These are phyloP conservation scores for Argyra leucocephala DNA, from an alignment of 2,888 invertebrate genomes.

Conservation along the genomic window DNA sequence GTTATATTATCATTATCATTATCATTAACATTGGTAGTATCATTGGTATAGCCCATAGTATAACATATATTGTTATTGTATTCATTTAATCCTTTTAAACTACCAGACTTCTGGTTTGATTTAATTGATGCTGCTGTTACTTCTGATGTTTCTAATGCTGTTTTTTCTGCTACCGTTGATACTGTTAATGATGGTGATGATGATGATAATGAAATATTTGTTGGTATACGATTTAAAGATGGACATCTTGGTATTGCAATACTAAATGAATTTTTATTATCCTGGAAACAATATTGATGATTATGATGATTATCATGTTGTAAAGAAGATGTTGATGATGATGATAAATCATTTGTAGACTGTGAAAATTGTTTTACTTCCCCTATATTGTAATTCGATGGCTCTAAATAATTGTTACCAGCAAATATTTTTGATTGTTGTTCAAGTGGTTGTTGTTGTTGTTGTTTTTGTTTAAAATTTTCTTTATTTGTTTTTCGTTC, in stretches of 20 bases:
- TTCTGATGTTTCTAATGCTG: no score
- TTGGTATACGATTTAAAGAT: conserved; percentile 19
- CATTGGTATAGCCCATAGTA: neutral
- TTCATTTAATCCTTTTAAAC: conserved; percentile 10
- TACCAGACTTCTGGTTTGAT: conserved; percentile 10
- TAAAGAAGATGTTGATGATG: neutral
- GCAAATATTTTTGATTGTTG: neutral
- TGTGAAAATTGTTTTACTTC: conserved; percentile 41
- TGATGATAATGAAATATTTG: neutral
- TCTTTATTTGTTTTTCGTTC: neutral
- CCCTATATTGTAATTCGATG: conserved; percentile 25
- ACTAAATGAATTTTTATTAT: conserved; percentile 12
- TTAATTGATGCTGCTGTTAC: no score
- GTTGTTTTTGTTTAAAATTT: neutral
- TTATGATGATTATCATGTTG: conserved; percentile 12
- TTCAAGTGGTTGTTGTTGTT: neutral
- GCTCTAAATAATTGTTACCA: neutral
- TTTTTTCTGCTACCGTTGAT: conserved; percentile 4
- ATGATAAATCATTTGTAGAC: conserved; percentile 45
- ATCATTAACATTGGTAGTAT: neutral
- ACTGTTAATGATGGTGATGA: conserved; percentile 11
- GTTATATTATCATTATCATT: neutral
- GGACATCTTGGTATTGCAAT: conserved; percentile 23
- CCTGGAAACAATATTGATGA: conserved; percentile 11
- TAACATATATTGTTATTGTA: conserved; percentile 10